Percentiles rank a stretch among this genome's conserved stretches.
Evolutionary conservation across 2,888 invertebrate species (phyloP).

Genomic region (Conomelus anceps): DNA sequence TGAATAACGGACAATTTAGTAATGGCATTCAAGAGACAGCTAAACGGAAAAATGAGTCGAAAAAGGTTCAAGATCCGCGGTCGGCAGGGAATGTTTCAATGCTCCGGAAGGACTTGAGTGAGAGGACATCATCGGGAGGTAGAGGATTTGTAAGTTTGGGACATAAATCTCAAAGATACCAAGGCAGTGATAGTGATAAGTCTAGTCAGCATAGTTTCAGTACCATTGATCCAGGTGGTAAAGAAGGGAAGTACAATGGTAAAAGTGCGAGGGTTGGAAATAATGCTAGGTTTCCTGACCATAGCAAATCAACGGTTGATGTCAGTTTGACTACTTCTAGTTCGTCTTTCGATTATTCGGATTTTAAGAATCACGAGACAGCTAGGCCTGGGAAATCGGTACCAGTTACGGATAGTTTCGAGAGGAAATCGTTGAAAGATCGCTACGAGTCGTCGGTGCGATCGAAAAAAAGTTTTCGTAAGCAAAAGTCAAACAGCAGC

Average conservation of each 20-base stretch:
- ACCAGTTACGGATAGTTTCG: background rate
- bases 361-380: background rate
- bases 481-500: constrained; percentile 23
- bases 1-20: background rate
- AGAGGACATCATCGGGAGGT: background rate
- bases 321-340: constrained; percentile 16
- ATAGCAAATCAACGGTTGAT: constrained; percentile 1
- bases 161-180: background rate
- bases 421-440: background rate
- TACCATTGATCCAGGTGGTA: background rate
- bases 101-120: background rate
- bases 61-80: background rate
- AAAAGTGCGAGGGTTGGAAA: background rate
- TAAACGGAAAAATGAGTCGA: background rate
- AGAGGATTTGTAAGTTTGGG: background rate
- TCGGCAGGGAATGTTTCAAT: background rate
- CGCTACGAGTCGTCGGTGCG: background rate
- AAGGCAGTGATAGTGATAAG: background rate
- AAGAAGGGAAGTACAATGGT: background rate
- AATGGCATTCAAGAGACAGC: background rate
- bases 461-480: background rate
- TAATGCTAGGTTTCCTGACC: background rate
- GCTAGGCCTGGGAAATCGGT: background rate
- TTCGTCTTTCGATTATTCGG: constrained; percentile 19
- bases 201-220: background rate